Evolutionary conservation across 2,797 vertebrate genomes (phyloP).

Genomic region (Cyprinodon diabolis): DNA sequence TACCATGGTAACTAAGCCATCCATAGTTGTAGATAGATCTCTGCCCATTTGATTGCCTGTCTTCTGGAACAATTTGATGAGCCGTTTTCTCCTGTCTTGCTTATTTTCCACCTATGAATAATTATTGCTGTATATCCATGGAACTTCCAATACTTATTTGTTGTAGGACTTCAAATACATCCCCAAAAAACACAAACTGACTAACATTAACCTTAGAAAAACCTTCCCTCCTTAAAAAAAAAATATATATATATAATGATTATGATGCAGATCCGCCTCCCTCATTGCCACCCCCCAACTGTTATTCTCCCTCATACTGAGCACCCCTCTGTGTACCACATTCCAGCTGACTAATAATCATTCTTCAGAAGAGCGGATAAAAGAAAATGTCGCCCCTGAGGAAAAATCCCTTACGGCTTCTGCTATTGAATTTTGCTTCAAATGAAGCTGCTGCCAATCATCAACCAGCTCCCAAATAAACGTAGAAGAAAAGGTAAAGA

Average conservation of each 20-base stretch:
- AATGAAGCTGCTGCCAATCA: constrained; percentile 33
- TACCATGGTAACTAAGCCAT: neutral
- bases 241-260: neutral
- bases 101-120: neutral
- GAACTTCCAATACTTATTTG: neutral
- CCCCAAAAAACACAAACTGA: neutral
- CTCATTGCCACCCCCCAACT: neutral
- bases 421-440: constrained; percentile 18
- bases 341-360: constrained; percentile 25
- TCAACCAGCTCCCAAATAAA: constrained; percentile 1
- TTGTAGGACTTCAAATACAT: neutral
- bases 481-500: constrained; percentile 2
- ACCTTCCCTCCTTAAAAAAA: neutral
- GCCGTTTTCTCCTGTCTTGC: neutral
- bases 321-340: constrained; percentile 4
- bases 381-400: constrained; percentile 23
- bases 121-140: neutral
- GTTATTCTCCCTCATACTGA: constrained; percentile 7
- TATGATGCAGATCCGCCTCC: neutral
- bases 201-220: neutral
- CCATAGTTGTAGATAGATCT: neutral
- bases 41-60: neutral
- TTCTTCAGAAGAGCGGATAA: constrained; percentile 30
- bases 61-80: neutral
- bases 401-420: constrained; percentile 13